These are phyloP conservation scores for Oasisia sp. DNA, from an alignment of 2,888 invertebrate species.

Conservation along the genomic window DNA sequence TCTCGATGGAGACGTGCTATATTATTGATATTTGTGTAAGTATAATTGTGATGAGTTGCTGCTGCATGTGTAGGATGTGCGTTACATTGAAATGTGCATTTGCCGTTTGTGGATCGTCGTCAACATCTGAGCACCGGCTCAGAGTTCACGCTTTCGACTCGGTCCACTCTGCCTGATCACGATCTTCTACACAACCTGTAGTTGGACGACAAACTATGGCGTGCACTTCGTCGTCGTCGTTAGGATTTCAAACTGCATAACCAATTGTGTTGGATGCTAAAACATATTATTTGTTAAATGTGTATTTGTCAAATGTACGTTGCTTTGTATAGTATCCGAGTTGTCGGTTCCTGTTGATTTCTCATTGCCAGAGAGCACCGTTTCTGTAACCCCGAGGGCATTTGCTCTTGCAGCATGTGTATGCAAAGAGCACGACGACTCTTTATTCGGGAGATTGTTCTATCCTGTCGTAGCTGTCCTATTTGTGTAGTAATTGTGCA, in stretches of 20 bases:
- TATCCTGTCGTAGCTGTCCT: neutral
- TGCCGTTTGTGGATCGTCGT: too few species aligned
- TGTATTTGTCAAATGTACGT: neutral
- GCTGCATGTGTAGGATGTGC: neutral
- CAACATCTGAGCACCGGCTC: too few species aligned
- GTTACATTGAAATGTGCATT: too few species aligned
- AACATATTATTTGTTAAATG: neutral
- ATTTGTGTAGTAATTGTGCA: neutral
- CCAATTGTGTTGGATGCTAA: neutral
- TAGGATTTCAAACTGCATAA: neutral
- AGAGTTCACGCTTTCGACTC: too few species aligned
- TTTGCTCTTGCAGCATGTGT: neutral
- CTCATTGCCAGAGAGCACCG: neutral
- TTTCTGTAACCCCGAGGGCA: neutral
- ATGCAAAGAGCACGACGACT: neutral
- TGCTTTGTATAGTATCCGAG: neutral
- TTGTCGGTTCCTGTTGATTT: neutral
- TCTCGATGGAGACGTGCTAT: neutral
- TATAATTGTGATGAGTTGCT: neutral
- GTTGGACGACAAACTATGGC: neutral
- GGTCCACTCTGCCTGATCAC: neutral
- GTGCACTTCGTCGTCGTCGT: neutral
- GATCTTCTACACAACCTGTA: neutral
- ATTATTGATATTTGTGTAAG: neutral
- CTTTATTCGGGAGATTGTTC: neutral